Conservation (phyloP, 1,140 invertebrate species). For the Dendroctonus ponderosae region DNA sequence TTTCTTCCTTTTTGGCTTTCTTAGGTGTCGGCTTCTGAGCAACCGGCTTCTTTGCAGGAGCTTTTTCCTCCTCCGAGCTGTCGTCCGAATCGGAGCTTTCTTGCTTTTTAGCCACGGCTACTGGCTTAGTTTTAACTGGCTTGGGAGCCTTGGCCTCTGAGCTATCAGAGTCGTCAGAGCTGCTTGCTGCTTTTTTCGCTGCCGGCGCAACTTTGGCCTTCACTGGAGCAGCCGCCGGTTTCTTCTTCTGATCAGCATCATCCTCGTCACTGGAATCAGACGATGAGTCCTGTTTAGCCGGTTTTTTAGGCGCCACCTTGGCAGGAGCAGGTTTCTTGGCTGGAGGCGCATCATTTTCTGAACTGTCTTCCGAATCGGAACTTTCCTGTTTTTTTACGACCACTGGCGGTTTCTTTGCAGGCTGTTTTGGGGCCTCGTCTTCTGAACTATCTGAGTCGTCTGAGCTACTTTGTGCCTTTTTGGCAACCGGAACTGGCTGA, state of each 20-base stretch:
- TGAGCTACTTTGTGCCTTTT: slow-evolving; percentile 19
- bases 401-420: background rate
- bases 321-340: slow-evolving; percentile 1
- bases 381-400: slow-evolving; percentile 3
- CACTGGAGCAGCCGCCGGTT: slow-evolving; percentile 9
- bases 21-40: background rate
- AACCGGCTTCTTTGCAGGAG: background rate
- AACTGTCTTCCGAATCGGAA: slow-evolving; percentile 20
- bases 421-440: slow-evolving; percentile 9
- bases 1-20: slow-evolving; percentile 7
- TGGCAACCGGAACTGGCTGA: slow-evolving; percentile 3
- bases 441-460: slow-evolving; percentile 14
- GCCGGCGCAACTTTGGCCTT: background rate
- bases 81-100: slow-evolving; percentile 30
- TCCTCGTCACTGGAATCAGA: background rate
- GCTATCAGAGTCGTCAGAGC: slow-evolving; percentile 37
- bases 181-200: slow-evolving; percentile 25
- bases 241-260: slow-evolving; percentile 5
- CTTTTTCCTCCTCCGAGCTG: slow-evolving; percentile 36
- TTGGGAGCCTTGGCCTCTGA: slow-evolving; percentile 33
- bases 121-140: background rate
- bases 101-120: slow-evolving; percentile 29
- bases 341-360: slow-evolving; percentile 22
- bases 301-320: slow-evolving; percentile 2
- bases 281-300: background rate